Base-by-base conservation (phyloP, 1,140 invertebrate species). In the Chymomyza costata region DNA sequence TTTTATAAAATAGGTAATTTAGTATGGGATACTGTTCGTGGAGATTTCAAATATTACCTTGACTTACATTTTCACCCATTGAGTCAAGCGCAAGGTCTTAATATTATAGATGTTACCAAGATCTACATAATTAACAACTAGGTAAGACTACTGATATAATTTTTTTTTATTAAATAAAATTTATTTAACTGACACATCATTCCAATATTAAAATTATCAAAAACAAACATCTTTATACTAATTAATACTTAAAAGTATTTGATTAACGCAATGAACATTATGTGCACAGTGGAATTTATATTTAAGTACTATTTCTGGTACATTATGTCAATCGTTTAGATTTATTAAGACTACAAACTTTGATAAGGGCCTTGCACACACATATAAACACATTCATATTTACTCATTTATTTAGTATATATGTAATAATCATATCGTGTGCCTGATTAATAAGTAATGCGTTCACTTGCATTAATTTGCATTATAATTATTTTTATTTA, bases 181-280 rank as follows among this genome's bases (percentile, higher is more conserved):
- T 63, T 45, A 56, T 78, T 70, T 54, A 70, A 76, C 66, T 57
- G 35, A 54, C 43, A 70, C 35, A 49, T 47, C 15, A 46, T 57
- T 76, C 15, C 11, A 40, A 58, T 59, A 47, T 59, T 15, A 44
- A 76, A 65, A 58, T 62, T 16, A 58, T 58, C 19, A 40, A 65
- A 67, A 62, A 66, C 62, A 49, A 59, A 69, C 49, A 50, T 15
- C 44, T 49, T 71, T 64, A 57, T 54, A 31, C 56, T 76, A 65
- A 55, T 66, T 65, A 70, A 59, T 70, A 69, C 50, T 63, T 71
- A 78, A 59, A 41, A 50, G 40, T 56, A 71, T 59, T 65, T 49
- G 51, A 63, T 50, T 65, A 65, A 56, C 61, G 59, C 59, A 61
- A 49, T 74, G 46, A 60, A 65, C 48, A 51, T 52, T 52, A 52